Evolutionary conservation across 1,140 invertebrate genomes (phyloP).

Genomic region (Lepidotrigona ventralis): DNA sequence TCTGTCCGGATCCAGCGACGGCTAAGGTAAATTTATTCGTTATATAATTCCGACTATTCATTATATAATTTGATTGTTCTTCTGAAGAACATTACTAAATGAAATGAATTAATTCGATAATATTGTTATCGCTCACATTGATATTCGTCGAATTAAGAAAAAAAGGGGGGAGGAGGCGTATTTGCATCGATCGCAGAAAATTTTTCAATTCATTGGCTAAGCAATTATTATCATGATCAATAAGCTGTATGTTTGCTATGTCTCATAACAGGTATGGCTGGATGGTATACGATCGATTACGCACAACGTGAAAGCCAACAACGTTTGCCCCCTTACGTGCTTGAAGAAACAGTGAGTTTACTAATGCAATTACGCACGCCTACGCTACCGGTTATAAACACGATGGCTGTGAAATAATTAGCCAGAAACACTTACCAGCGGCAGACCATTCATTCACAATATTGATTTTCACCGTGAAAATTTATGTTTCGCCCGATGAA

Average conservation of each 20-base stretch:
- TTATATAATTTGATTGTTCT: conserved; percentile 14
- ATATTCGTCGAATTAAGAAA: conserved; percentile 5
- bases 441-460: not conserved
- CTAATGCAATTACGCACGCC: conserved; percentile 49
- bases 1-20: conserved; percentile 94
- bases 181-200: not conserved
- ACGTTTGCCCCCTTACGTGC: conserved; percentile 98
- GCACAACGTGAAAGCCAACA: conserved; percentile 99
- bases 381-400: conserved; percentile 22
- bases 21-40: conserved; percentile 88
- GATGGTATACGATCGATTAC: conserved; percentile 96
- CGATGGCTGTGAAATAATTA: conserved; percentile 42
- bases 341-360: conserved; percentile 98
- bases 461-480: not conserved
- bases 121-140: not conserved
- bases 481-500: not conserved
- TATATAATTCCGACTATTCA: not conserved
- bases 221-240: conserved; percentile 34
- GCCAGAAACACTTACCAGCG: not conserved
- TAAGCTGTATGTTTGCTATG: conserved; percentile 48
- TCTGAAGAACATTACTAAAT: not conserved
- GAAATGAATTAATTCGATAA: not conserved
- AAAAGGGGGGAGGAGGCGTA: no score
- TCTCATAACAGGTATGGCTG: conserved; percentile 88
- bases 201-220: not conserved